Percentiles rank a stretch among this genome's conserved stretches.
These are phyloP conservation scores for Rhinogobio ventralis DNA, from an alignment of 2,797 vertebrate genomes.

Conservation along the genomic window DNA sequence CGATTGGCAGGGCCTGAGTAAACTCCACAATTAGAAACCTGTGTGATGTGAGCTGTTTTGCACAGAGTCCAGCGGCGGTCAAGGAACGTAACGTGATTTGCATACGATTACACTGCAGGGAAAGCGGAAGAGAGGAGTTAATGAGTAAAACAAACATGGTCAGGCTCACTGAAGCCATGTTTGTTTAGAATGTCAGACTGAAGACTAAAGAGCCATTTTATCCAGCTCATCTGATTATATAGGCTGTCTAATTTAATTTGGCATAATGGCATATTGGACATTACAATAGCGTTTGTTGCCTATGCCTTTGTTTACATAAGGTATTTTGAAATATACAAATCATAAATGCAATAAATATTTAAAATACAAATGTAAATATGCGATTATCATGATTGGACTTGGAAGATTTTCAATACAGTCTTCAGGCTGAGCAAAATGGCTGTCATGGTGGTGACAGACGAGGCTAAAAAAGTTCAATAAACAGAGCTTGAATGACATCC, in stretches of 20 bases:
- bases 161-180: slow-evolving; percentile 63
- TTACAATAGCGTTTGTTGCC: slow-evolving; percentile 6
- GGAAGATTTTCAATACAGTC: slow-evolving; percentile 21
- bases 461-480: slow-evolving; percentile 50
- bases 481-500: slow-evolving; percentile 54
- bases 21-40: slow-evolving; percentile 75
- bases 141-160: slow-evolving; percentile 77
- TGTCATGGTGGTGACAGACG: slow-evolving; percentile 21
- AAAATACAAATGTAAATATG: slow-evolving; percentile 26
- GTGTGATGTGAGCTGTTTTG: slow-evolving; percentile 71
- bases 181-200: slow-evolving; percentile 72
- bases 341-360: slow-evolving; percentile 46
- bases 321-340: slow-evolving; percentile 28
- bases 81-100: slow-evolving; percentile 72
- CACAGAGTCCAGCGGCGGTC: slow-evolving; percentile 70
- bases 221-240: slow-evolving; percentile 53
- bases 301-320: background rate
- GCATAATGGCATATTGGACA: background rate
- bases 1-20: slow-evolving; percentile 70
- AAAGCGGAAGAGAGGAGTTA: slow-evolving; percentile 62
- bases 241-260: slow-evolving; percentile 34
- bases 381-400: slow-evolving; percentile 17
- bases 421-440: slow-evolving; percentile 17
- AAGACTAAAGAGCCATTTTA: slow-evolving; percentile 63
- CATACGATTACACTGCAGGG: slow-evolving; percentile 68